Evolutionary conservation across 1,140 invertebrate species (phyloP).

Genomic region (Lasioglossum albipes): DNA sequence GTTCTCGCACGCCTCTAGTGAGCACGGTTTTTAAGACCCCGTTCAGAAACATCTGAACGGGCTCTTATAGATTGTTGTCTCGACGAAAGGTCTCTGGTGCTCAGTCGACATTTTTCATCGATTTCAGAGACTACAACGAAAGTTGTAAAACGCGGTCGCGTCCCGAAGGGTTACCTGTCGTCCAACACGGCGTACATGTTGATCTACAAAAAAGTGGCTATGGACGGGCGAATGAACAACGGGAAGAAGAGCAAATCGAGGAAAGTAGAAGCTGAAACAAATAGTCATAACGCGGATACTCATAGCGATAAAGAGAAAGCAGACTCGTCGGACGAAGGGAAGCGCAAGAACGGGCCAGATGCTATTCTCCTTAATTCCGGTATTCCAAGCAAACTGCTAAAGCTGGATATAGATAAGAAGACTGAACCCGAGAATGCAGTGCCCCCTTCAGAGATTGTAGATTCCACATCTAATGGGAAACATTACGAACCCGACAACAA

Average conservation of each 20-base stretch:
- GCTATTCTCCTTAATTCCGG: constrained; percentile 11
- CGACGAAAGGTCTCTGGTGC: background rate
- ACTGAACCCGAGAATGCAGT: constrained; percentile 7
- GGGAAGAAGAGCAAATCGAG: constrained; percentile 48
- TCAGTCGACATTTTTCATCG: constrained; percentile 37
- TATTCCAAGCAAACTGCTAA: constrained; percentile 8
- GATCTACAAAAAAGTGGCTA: constrained; percentile 80
- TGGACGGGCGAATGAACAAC: constrained; percentile 28
- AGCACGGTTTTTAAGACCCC: too few species aligned
- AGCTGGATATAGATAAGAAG: constrained; percentile 16
- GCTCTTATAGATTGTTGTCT: background rate
- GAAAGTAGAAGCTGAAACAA: constrained; percentile 41
- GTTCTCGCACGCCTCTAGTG: too few species aligned
- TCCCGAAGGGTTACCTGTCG: constrained; percentile 79
- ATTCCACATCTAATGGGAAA: constrained; percentile 17
- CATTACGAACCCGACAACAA: constrained; percentile 21
- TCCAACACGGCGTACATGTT: constrained; percentile 85
- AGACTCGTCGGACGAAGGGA: constrained; percentile 42
- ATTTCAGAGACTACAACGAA: constrained; percentile 72
- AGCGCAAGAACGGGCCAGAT: constrained; percentile 38
- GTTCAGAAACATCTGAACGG: too few species aligned
- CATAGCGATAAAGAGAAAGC: constrained; percentile 40
- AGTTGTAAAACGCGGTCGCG: constrained; percentile 73
- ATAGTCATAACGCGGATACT: constrained; percentile 25
- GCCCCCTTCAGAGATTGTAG: constrained; percentile 3